A percentile compares a stretch with the other conserved stretches of the same genome.
Evolutionary conservation across 1,140 invertebrate genomes (phyloP).

Genomic region (Drosophila fuyamai): DNA sequence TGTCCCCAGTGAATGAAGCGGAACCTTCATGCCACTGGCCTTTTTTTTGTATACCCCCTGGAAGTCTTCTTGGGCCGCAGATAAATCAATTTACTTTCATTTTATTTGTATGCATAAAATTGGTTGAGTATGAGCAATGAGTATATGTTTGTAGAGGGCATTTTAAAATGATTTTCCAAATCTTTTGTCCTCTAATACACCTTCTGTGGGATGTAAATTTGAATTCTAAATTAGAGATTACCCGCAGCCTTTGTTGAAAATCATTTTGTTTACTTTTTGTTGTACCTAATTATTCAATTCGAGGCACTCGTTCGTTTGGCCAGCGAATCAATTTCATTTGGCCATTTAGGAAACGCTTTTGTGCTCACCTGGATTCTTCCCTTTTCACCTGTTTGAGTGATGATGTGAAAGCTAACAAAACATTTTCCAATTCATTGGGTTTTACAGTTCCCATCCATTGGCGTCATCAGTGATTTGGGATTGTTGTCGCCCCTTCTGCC

Average conservation of each 20-base stretch:
- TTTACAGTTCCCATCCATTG: slow-evolving; percentile 72
- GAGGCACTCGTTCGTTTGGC: slow-evolving; percentile 20
- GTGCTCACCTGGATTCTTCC: slow-evolving; percentile 31
- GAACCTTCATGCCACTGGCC: slow-evolving; percentile 40
- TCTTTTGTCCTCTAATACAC: slow-evolving; percentile 31
- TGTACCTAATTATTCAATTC: slow-evolving; percentile 77
- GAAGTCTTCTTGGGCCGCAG: slow-evolving; percentile 46
- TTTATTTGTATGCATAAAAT: slow-evolving; percentile 82
- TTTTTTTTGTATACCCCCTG: background rate
- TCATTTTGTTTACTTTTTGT: slow-evolving; percentile 25
- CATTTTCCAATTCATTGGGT: slow-evolving; percentile 84
- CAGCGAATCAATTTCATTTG: slow-evolving; percentile 53
- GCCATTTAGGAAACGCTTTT: slow-evolving; percentile 40
- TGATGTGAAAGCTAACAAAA: slow-evolving; percentile 78
- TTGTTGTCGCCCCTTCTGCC: slow-evolving; percentile 29
- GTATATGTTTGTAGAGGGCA: slow-evolving; percentile 14
- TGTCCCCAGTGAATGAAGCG: slow-evolving; percentile 75
- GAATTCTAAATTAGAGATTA: slow-evolving; percentile 51
- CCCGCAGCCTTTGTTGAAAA: slow-evolving; percentile 31
- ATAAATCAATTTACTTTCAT: slow-evolving; percentile 82
- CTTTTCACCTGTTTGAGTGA: slow-evolving; percentile 44
- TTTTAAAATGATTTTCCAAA: slow-evolving; percentile 72
- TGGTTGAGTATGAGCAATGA: slow-evolving; percentile 22
- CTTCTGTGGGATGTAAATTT: slow-evolving; percentile 11
- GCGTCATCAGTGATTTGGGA: slow-evolving; percentile 60